Evolutionary conservation across 2,888 invertebrate genomes (phyloP).

Genomic region (Dascillus cervinus): DNA sequence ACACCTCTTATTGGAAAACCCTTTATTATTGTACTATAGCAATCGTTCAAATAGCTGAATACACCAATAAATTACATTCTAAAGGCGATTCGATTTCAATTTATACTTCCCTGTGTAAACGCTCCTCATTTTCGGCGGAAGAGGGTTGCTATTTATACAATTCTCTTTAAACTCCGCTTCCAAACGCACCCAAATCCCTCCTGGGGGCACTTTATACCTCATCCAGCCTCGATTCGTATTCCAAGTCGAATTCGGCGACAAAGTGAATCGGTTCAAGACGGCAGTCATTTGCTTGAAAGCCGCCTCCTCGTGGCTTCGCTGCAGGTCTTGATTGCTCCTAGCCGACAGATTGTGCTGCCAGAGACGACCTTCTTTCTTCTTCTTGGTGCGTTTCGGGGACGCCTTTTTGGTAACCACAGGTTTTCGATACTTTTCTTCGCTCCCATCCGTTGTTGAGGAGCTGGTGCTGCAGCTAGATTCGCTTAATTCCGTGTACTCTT

Average conservation of each 20-base stretch:
- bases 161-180: slow-evolving; percentile 71
- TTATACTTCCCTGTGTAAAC: slow-evolving; percentile 8
- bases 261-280: slow-evolving; percentile 47
- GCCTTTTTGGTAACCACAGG: slow-evolving; percentile 7
- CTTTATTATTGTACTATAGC: too few species aligned
- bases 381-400: slow-evolving; percentile 21
- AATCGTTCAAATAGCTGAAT: too few species aligned
- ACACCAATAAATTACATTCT: too few species aligned
- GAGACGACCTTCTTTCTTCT: slow-evolving; percentile 46
- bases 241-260: slow-evolving; percentile 11
- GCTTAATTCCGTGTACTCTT: slow-evolving; percentile 8
- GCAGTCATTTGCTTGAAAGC: slow-evolving; percentile 60
- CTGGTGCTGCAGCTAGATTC: slow-evolving; percentile 8
- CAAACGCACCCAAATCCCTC: slow-evolving; percentile 67
- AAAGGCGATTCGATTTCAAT: slow-evolving; percentile 3
- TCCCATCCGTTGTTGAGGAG: slow-evolving; percentile 21
- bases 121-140: slow-evolving; percentile 6
- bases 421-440: slow-evolving; percentile 29
- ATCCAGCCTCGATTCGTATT: slow-evolving; percentile 27
- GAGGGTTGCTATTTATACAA: slow-evolving; percentile 5
- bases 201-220: slow-evolving; percentile 38
- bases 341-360: slow-evolving; percentile 73
- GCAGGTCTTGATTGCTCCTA: slow-evolving; percentile 82
- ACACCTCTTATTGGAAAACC: too few species aligned
- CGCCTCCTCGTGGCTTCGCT: slow-evolving; percentile 75